Evolutionary conservation across 2,888 invertebrate species (phyloP), one percentile per base, ranked within the genome.

Genomic region (Ornithoptera alexandrae): DNA sequence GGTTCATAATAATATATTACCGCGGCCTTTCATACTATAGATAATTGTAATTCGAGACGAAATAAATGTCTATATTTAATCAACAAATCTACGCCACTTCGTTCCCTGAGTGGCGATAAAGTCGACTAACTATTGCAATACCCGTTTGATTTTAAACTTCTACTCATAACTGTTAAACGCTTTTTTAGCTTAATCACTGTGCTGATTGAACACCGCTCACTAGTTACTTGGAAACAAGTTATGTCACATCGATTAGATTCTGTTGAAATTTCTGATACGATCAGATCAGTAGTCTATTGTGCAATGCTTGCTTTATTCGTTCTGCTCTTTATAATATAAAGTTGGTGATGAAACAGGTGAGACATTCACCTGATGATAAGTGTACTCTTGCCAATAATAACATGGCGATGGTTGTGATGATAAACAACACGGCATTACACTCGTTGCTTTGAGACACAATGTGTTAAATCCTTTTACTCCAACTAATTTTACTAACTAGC

Each of bases 1-100:
- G 20, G 57, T 22, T 58, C n/a, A 65, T 65, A 65, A 65, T 57
- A 64, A 36, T 56, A 68, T 68, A 18, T 50, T 65, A 72, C 50
- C 56, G 63, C 67, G 30, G 57, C 62, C 36, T 65, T 62, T 72
- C 67, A 71, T 71, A 69, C 67, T 65, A 67, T 67, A 53, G 65
- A 72, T 61, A 69, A 72, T 71, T 71, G 71, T 71, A 65, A 67
- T 60, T 61, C 66, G 68, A 66, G 64, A 65, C 65, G 68, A 69
- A 71, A 63, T 72, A 63, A 72, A 72, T 69, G 72, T 71, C 63
- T 50, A 65, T 65, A 69, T 72, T 69, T 71, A 71, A 72, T 72
- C 71, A 71, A 70, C 68, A 66, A 70, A 68, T 68, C 60, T 58
- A 15, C 42, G 53, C 62, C 39, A 62, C 60, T 53, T 59, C 60